Base-by-base conservation (phyloP, 2,888 invertebrate genomes). In the Drosophila demipolita region DNA sequence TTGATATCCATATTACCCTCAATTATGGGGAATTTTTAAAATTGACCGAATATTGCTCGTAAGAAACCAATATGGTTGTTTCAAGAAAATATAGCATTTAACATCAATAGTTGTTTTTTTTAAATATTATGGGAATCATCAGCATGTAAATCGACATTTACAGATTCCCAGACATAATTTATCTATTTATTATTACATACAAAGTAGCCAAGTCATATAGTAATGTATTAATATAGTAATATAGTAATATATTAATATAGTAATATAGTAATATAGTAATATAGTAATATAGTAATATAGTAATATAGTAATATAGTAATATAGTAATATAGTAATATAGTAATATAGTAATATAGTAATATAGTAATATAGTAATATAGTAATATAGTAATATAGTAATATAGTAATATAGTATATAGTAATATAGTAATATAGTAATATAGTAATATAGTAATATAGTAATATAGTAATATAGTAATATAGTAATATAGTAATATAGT, bases 1-100 rank as follows among this genome's bases (percentile, higher is more conserved):
- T 55, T 40, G 64, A 65, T 76, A 66, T 42, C 50, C 35, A 48
- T n/a, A 38, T 1, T 12, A 20, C 3, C 12, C 20, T 5, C 20
- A 29, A 17, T 17, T 0, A 17, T 49, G 2, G 17, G 1, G 26
- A 9, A 49, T 17, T 26, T 49, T 49, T 26, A 1, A 26, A 26
- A 26, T 8, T 45, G 20, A 23, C 2, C 45, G 15, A 23, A 20
- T 45, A 0, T 20, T 20, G 15, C 20, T 45, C 20, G 12, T 7
- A 7, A 12, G 7, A 12, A 45, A 15, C 20, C 45, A 20, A 45
- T 12, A 12, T 20, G 3, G 17, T 3, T 38, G 17, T 7, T 17
- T 38, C 9, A 9, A 9, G 17, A 17, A 17, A 40, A 40, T 29
- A 3, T 8, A 36, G 17, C 7, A 36, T 26, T 26, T 26, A 26